Conservation (phyloP, 2,113 vertebrate genomes). For the Mystacornis crossleyi region DNA sequence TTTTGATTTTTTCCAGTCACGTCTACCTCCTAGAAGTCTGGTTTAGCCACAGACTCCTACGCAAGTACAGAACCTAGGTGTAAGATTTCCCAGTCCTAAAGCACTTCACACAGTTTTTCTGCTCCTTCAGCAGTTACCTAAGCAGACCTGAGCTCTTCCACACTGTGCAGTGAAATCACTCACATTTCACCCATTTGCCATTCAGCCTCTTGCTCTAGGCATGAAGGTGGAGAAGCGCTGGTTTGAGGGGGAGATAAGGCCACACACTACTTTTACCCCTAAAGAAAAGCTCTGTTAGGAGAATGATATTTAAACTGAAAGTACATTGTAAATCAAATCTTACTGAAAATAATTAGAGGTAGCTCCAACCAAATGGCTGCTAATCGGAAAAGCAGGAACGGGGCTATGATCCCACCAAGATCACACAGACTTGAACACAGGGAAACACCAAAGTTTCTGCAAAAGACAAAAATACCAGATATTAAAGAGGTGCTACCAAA, state of each 20-base stretch:
- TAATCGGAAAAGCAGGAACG: slow-evolving; percentile 89
- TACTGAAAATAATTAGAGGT: slow-evolving; percentile 93
- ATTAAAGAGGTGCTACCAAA: not conserved
- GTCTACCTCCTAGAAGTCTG: not conserved
- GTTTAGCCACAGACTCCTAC: not conserved
- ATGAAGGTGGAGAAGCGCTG: not conserved
- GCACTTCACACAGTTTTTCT: not conserved
- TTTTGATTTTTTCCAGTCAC: not conserved
- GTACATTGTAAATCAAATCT: not conserved
- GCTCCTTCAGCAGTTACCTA: not conserved
- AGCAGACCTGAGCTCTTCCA: not conserved
- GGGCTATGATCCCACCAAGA: slow-evolving; percentile 87
- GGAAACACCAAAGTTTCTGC: slow-evolving; percentile 90
- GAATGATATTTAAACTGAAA: not conserved
- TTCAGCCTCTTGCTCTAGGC: not conserved
- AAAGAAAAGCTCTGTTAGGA: not conserved
- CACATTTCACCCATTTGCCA: not conserved
- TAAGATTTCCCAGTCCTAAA: not conserved
- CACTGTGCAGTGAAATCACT: not conserved
- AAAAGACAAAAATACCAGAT: slow-evolving; percentile 6
- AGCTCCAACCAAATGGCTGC: slow-evolving; percentile 88
- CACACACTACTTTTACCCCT: not conserved
- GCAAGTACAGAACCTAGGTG: not conserved
- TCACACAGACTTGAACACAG: slow-evolving; percentile 91
- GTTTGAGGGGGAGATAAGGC: not conserved